Evolutionary conservation across 92 coral and sea anemone genomes (phyloP).

Genomic region (Blastomussa wellsi): DNA sequence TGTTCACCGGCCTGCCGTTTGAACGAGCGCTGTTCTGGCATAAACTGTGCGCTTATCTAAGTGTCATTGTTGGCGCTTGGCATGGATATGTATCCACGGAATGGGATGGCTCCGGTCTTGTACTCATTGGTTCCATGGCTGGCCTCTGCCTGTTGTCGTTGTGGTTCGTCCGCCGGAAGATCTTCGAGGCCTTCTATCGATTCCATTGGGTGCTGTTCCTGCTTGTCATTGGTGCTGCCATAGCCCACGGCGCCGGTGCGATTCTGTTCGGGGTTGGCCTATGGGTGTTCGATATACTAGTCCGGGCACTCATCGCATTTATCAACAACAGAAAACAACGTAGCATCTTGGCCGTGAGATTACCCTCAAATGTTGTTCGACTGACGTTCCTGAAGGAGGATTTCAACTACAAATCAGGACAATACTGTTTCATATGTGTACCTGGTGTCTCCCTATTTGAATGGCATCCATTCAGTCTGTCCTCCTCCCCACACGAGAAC

Average conservation of each 20-base stretch:
- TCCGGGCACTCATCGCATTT: conserved; percentile 53
- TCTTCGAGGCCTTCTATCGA: conserved; percentile 68
- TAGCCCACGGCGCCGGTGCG: conserved; percentile 65
- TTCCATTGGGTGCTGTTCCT: conserved; percentile 72
- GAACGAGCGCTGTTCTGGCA: conserved; percentile 80
- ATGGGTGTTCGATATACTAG: conserved; percentile 68
- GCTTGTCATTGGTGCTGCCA: conserved; percentile 54
- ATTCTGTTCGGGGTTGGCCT: conserved; percentile 57
- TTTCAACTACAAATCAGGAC: conserved; percentile 83
- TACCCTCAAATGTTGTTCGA: conserved; percentile 74
- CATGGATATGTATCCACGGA: conserved; percentile 66
- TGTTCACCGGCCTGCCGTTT: conserved; percentile 77
- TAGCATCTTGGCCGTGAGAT: conserved; percentile 65
- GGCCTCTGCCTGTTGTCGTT: conserved; percentile 53
- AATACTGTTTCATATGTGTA: conserved; percentile 76
- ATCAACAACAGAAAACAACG: conserved; percentile 52
- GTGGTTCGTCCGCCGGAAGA: conserved; percentile 68
- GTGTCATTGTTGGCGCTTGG: conserved; percentile 70
- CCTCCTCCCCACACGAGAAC: conserved; percentile 86
- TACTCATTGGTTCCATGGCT: conserved; percentile 53
- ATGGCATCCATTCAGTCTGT: conserved; percentile 89
- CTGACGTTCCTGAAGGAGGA: conserved; percentile 68
- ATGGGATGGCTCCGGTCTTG: conserved; percentile 61
- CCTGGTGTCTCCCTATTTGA: conserved; percentile 80
- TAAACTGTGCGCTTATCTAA: conserved; percentile 69